phyloP scores from a whole-genome alignment of 1,140 invertebrate species.

The Vollenhovia emeryi region DNA sequence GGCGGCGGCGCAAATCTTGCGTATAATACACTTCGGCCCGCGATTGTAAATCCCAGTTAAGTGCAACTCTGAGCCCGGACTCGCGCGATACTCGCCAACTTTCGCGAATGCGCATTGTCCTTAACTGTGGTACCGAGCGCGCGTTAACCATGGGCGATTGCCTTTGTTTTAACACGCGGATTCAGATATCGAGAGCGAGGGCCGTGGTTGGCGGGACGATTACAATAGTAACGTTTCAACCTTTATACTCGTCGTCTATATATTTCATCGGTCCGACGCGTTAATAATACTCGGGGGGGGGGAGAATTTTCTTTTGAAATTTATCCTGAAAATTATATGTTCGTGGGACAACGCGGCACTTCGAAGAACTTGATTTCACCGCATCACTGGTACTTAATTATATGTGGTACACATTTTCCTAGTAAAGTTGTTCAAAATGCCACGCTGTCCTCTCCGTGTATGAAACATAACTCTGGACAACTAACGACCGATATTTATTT shows the following conservation, averaged over 20 bases:
- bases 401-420: too few species aligned
- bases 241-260: background rate
- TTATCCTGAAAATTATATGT: too few species aligned
- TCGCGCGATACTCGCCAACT: background rate
- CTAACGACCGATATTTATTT: background rate
- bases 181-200: background rate
- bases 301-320: too few species aligned
- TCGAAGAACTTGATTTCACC: too few species aligned
- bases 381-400: too few species aligned
- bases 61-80: background rate
- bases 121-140: background rate
- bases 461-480: background rate
- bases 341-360: too few species aligned
- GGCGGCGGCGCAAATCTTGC: background rate
- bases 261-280: background rate
- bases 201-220: background rate
- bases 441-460: too few species aligned
- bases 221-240: background rate
- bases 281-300: too few species aligned
- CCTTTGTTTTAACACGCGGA: background rate
- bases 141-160: background rate
- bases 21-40: background rate
- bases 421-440: too few species aligned
- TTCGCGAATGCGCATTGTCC: background rate
- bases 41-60: background rate